phyloP scores from a whole-genome alignment of 2,797 vertebrate genomes.

The Furcifer pardalis region DNA sequence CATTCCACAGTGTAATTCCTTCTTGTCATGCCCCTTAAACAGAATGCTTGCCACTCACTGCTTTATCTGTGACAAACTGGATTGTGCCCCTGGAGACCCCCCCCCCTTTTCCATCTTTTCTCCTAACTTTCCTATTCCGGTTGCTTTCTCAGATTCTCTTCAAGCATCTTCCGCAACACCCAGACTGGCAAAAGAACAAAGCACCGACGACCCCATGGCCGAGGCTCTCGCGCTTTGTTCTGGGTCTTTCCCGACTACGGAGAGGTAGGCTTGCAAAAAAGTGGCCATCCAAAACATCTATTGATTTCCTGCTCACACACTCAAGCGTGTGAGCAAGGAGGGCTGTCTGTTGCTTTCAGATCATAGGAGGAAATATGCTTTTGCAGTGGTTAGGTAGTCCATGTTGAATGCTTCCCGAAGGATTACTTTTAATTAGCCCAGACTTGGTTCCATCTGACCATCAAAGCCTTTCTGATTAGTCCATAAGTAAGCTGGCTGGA shows the following conservation, averaged over 20 bases:
- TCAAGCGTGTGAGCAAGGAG: neutral
- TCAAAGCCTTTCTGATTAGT: neutral
- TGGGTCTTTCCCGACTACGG: constrained; percentile 78
- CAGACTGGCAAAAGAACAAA: constrained; percentile 69
- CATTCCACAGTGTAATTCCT: too few relatives aligned
- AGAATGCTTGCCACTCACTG: neutral
- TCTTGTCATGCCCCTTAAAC: neutral
- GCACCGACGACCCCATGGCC: constrained; percentile 72
- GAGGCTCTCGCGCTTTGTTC: constrained; percentile 78
- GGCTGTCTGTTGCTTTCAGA: neutral
- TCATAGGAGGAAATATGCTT: too few relatives aligned
- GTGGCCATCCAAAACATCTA: neutral
- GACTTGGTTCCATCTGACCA: neutral
- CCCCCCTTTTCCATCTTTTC: too few relatives aligned
- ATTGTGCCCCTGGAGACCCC: too few relatives aligned
- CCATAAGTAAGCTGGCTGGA: too few relatives aligned
- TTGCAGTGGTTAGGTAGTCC: too few relatives aligned
- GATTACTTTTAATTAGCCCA: neutral
- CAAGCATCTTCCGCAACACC: constrained; percentile 59
- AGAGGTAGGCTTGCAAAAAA: constrained; percentile 68
- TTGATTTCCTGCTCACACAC: neutral
- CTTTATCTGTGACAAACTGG: too few relatives aligned
- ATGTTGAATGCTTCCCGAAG: neutral
- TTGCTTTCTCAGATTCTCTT: constrained; percentile 54
- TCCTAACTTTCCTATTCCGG: neutral